phyloP scores from a whole-genome alignment of 2,888 invertebrate genomes.

The Palloptera scutellata region DNA sequence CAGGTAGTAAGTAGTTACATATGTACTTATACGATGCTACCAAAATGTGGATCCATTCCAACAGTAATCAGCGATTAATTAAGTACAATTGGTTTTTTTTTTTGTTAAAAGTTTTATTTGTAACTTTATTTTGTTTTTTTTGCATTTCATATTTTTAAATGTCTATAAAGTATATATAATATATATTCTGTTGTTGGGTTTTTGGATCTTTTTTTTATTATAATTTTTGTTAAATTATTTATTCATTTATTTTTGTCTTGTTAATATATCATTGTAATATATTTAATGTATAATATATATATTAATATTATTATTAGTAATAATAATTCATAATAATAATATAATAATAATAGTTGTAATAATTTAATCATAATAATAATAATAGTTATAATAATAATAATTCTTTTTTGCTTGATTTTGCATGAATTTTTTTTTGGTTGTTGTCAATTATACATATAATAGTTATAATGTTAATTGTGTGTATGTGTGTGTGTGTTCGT shows the following conservation, averaged over 20 bases:
- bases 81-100: slow-evolving; percentile 14
- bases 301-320: slow-evolving; percentile 25
- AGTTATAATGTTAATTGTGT: background rate
- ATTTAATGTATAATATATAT: slow-evolving; percentile 17
- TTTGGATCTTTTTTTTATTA: background rate
- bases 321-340: no score
- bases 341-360: no score
- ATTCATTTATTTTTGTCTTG: slow-evolving; percentile 14
- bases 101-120: slow-evolving; percentile 40
- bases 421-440: background rate
- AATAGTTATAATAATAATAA: no score
- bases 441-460: background rate
- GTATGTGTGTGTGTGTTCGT: background rate
- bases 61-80: slow-evolving; percentile 5
- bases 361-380: no score
- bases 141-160: slow-evolving; percentile 37
- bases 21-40: no score
- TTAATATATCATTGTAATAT: slow-evolving; percentile 26
- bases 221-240: slow-evolving; percentile 9
- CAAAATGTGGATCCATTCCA: no score
- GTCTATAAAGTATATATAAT: slow-evolving; percentile 50
- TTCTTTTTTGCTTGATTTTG: background rate
- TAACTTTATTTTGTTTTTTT: slow-evolving; percentile 38
- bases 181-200: slow-evolving; percentile 40
- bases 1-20: no score